Evolutionary conservation across 2,797 vertebrate species (phyloP).

Genomic region (Anguilla marmorata): DNA sequence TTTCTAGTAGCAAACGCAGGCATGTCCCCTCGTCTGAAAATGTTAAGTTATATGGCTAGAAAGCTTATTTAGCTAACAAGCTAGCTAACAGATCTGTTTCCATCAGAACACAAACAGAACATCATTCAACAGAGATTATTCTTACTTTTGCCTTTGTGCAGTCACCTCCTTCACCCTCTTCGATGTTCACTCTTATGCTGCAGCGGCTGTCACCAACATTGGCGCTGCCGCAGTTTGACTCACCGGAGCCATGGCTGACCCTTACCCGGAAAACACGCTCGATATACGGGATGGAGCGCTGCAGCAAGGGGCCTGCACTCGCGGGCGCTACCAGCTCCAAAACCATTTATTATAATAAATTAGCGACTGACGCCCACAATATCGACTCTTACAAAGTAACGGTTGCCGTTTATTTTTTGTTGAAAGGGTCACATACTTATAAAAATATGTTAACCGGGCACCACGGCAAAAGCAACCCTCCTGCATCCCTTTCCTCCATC

Average conservation of each 20-base stretch:
- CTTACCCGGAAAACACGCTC: constrained; percentile 58
- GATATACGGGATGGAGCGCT: constrained; percentile 57
- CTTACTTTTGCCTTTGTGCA: constrained; percentile 73
- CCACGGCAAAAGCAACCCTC: constrained; percentile 39
- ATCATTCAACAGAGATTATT: constrained; percentile 27
- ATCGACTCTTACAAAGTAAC: constrained; percentile 32
- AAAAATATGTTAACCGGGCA: constrained; percentile 38
- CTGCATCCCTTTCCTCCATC: constrained; percentile 48
- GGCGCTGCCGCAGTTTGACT: constrained; percentile 71
- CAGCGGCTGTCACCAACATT: constrained; percentile 59
- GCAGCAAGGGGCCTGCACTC: constrained; percentile 58
- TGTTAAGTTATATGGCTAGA: not conserved
- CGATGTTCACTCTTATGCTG: constrained; percentile 50
- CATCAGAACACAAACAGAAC: constrained; percentile 43
- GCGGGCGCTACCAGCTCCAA: constrained; percentile 59
- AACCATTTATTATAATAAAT: constrained; percentile 56
- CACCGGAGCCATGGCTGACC: constrained; percentile 52
- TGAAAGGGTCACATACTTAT: constrained; percentile 35
- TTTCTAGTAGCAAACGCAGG: not conserved
- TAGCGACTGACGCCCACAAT: constrained; percentile 46
- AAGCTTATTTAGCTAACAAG: constrained; percentile 23
- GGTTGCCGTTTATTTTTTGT: constrained; percentile 22
- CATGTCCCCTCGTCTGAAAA: constrained; percentile 6
- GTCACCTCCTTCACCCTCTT: constrained; percentile 69
- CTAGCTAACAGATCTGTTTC: constrained; percentile 16